Percentiles rank a stretch among this genome's conserved stretches.
Conservation (phyloP, 1,140 invertebrate species). For the Cydia fagiglandana region DNA sequence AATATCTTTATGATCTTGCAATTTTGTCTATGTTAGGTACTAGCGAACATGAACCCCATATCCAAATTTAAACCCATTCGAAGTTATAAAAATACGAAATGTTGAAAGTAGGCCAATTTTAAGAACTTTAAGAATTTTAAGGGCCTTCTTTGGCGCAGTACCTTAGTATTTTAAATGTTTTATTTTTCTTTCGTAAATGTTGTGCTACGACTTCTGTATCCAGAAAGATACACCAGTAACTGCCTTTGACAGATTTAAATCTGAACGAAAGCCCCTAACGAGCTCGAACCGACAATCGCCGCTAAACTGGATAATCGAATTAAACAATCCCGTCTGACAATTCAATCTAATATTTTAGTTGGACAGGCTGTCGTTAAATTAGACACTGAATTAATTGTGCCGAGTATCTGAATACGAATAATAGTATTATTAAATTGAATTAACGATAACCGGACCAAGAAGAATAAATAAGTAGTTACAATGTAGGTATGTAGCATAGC, state of each 20-base stretch:
- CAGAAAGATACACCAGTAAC: not conserved
- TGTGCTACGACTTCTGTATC: not conserved
- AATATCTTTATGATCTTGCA: too few species aligned
- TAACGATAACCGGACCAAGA: not conserved
- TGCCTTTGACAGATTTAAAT: constrained; percentile 1
- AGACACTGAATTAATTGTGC: constrained; percentile 12
- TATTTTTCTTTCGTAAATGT: not conserved
- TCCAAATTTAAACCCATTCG: too few species aligned
- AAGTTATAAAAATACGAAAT: too few species aligned
- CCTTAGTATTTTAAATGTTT: too few species aligned
- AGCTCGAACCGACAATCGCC: not conserved
- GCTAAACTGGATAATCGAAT: constrained; percentile 28
- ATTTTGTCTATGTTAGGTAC: too few species aligned
- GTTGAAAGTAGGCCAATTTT: too few species aligned
- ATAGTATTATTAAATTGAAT: not conserved
- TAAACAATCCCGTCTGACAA: constrained; percentile 19
- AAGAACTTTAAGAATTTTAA: too few species aligned
- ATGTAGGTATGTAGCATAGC: too few species aligned
- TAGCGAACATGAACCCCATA: too few species aligned
- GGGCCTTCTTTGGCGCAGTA: too few species aligned
- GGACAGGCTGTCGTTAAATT: constrained; percentile 15
- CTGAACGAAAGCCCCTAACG: not conserved
- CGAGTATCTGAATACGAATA: not conserved
- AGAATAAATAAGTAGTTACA: too few species aligned
- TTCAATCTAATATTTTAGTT: constrained; percentile 24